These are phyloP conservation scores for Heteromurus nitidus DNA, from an alignment of 2,888 invertebrate genomes.

Conservation along the genomic window DNA sequence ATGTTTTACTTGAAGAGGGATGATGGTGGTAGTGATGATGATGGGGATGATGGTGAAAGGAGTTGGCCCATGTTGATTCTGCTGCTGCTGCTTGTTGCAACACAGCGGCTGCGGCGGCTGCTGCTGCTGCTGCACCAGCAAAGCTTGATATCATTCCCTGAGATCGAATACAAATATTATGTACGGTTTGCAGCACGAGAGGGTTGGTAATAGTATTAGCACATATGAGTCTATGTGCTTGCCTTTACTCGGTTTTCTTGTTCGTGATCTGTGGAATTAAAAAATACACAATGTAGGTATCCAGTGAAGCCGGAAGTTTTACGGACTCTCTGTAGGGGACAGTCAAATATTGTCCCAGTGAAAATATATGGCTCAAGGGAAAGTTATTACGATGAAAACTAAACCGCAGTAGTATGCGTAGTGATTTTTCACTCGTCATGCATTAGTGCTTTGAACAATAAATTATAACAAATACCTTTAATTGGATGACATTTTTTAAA, in stretches of 20 bases:
- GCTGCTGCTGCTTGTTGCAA: conserved; percentile 68
- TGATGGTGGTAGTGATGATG: conserved; percentile 57
- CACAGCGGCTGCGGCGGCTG: conserved; percentile 66
- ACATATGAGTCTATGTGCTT: too few relatives aligned
- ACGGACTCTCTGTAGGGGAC: conserved; percentile 19
- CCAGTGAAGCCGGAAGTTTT: conserved; percentile 32
- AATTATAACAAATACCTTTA: too few relatives aligned
- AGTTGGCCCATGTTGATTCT: conserved; percentile 69
- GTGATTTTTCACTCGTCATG: too few relatives aligned
- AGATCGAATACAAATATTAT: not conserved
- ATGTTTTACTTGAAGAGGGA: conserved; percentile 61
- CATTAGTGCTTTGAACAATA: too few relatives aligned
- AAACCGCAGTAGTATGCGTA: too few relatives aligned
- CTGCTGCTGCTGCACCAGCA: conserved; percentile 68
- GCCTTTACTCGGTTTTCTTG: too few relatives aligned
- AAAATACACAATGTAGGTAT: not conserved
- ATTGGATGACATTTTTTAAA: too few relatives aligned
- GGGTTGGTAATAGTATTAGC: conserved; percentile 15
- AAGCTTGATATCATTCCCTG: conserved; percentile 67
- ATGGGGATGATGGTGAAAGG: conserved; percentile 61
- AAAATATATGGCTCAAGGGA: not conserved
- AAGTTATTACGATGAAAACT: too few relatives aligned
- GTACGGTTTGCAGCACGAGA: not conserved
- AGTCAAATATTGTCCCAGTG: not conserved
- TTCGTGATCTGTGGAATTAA: not conserved